phyloP scores from a whole-genome alignment of 2,888 invertebrate species.

The Erebia aethiops region DNA sequence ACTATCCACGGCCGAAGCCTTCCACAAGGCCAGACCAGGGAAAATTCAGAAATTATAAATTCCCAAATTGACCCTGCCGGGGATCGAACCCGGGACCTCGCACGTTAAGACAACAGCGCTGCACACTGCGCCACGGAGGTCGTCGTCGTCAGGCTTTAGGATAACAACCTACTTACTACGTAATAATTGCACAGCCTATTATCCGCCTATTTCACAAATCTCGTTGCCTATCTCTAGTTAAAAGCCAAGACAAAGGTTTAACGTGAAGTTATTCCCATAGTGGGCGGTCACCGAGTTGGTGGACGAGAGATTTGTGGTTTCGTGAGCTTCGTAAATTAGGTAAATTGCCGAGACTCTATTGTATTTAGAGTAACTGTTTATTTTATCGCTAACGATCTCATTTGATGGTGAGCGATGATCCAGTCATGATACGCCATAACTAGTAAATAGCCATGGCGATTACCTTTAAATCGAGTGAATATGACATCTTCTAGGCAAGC shows the following conservation, averaged over 20 bases:
- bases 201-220: neutral
- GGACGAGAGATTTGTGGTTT: neutral
- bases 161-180: too few species aligned
- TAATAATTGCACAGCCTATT: neutral
- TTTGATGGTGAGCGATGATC: neutral
- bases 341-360: neutral
- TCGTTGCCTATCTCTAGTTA: conserved; percentile 6
- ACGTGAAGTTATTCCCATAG: conserved; percentile 17
- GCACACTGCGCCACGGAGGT: too few species aligned
- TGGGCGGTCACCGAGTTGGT: conserved; percentile 17
- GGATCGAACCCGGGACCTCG: too few species aligned
- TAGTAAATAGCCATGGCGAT: too few species aligned
- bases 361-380: neutral
- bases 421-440: neutral
- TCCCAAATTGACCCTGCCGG: too few species aligned
- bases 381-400: neutral
- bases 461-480: too few species aligned
- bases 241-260: conserved; percentile 9
- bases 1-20: too few species aligned
- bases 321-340: conserved; percentile 6
- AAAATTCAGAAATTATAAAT: too few species aligned
- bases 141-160: too few species aligned
- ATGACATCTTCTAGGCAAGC: too few species aligned
- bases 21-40: too few species aligned
- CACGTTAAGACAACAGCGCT: too few species aligned